Evolutionary conservation across 2,888 invertebrate species (phyloP).

Genomic region (Cyrtodaria siliqua): DNA sequence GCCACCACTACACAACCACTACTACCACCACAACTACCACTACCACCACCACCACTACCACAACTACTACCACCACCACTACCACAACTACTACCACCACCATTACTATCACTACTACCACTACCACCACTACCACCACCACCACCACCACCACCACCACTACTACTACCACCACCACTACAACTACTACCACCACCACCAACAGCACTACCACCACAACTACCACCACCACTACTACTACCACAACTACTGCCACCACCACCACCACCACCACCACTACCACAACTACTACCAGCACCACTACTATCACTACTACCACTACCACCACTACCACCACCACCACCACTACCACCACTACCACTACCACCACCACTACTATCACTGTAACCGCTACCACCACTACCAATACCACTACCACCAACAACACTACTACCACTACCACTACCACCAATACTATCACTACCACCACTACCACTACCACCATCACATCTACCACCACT

Average conservation of each 20-base stretch:
- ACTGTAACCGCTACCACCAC: too few relatives aligned
- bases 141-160: slow-evolving; percentile 1
- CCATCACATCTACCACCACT: too few relatives aligned
- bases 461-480: too few relatives aligned
- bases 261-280: too few relatives aligned
- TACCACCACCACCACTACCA: not conserved
- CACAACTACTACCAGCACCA: too few relatives aligned
- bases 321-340: too few relatives aligned
- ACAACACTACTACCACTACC: too few relatives aligned
- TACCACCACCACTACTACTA: not conserved
- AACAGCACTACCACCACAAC: not conserved
- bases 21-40: not conserved
- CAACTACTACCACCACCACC: not conserved
- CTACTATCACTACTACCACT: too few relatives aligned
- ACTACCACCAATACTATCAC: too few relatives aligned
- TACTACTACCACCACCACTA: not conserved
- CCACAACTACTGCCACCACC: not conserved
- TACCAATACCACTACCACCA: too few relatives aligned
- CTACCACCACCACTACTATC: too few relatives aligned
- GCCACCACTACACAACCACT: not conserved
- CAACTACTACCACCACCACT: not conserved
- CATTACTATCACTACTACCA: not conserved
- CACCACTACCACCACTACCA: too few relatives aligned
- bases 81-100: not conserved
- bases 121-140: not conserved